phyloP scores from a whole-genome alignment of 1,140 invertebrate species.

The Musca domestica region DNA sequence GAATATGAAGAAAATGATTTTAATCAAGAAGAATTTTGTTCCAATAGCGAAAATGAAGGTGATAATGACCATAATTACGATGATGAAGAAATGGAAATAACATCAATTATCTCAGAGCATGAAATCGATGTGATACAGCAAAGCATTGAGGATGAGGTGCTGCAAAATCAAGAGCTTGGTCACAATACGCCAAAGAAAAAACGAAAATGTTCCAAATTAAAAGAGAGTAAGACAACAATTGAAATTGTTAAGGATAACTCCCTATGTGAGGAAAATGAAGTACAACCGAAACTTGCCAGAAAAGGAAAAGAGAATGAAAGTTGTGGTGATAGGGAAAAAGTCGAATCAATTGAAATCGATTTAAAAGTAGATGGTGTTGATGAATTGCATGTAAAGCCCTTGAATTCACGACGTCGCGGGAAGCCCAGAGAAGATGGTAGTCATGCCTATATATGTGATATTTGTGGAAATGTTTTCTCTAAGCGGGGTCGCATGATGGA shows the following conservation, averaged over 20 bases:
- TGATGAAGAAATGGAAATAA: not conserved
- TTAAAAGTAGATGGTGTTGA: too few species aligned
- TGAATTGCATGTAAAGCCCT: not conserved
- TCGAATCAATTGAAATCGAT: too few species aligned
- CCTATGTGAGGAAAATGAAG: too few species aligned
- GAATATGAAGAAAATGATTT: not conserved
- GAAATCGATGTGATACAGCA: not conserved
- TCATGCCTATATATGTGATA: constrained; percentile 41
- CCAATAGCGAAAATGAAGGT: not conserved
- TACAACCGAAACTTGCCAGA: not conserved
- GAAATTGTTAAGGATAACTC: too few species aligned
- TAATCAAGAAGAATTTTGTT: not conserved
- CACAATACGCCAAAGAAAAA: too few species aligned
- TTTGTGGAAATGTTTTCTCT: constrained; percentile 48
- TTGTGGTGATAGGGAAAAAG: not conserved
- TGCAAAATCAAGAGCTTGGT: not conserved
- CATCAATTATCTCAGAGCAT: not conserved
- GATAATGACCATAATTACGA: not conserved
- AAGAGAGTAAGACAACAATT: too few species aligned
- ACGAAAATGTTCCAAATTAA: too few species aligned
- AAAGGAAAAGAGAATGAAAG: not conserved
- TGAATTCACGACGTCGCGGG: constrained; percentile 25
- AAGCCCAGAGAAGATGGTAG: constrained; percentile 12
- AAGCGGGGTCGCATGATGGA: constrained; percentile 49
- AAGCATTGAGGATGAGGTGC: not conserved